A percentile compares a stretch with the other conserved stretches of the same genome.
These are phyloP conservation scores for Indri indri DNA, from an alignment of 2,113 vertebrate genomes.

Conservation along the genomic window DNA sequence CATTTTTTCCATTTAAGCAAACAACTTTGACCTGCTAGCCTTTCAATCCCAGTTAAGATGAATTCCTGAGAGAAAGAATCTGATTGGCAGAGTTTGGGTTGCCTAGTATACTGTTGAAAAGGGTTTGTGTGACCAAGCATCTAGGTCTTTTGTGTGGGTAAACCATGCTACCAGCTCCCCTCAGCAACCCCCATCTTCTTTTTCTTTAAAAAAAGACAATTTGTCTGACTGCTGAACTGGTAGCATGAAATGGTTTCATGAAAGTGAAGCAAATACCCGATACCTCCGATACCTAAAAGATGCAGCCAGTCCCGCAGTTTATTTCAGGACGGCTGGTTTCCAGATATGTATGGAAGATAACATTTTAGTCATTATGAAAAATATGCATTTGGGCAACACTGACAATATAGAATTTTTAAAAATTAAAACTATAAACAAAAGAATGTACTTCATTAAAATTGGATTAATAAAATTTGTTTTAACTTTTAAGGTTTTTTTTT, in stretches of 20 bases:
- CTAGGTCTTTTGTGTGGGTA: not conserved
- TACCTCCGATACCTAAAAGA: not conserved
- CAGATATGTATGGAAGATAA: not conserved
- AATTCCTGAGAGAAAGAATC: not conserved
- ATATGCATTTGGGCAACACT: not conserved
- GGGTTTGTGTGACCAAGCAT: not conserved
- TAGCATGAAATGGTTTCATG: not conserved
- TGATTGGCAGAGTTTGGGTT: not conserved
- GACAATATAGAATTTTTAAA: not conserved
- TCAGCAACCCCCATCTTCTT: not conserved
- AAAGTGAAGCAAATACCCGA: not conserved
- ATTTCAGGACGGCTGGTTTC: not conserved
- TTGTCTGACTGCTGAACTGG: not conserved
- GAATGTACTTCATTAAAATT: constrained; percentile 44
- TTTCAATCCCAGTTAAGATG: not conserved
- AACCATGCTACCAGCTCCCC: not conserved
- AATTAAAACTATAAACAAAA: not conserved
- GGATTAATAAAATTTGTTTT: not conserved
- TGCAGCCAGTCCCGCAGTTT: not conserved
- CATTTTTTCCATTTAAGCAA: constrained; percentile 20
- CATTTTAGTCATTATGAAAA: not conserved
- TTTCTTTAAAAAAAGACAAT: constrained; percentile 32
- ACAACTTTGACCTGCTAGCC: not conserved
- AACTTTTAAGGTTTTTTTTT: not conserved
- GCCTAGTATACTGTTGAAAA: not conserved